Percentiles rank a stretch among this genome's conserved stretches.
phyloP scores from a whole-genome alignment of 2,888 invertebrate genomes.

The Pogonocherus hispidulus region DNA sequence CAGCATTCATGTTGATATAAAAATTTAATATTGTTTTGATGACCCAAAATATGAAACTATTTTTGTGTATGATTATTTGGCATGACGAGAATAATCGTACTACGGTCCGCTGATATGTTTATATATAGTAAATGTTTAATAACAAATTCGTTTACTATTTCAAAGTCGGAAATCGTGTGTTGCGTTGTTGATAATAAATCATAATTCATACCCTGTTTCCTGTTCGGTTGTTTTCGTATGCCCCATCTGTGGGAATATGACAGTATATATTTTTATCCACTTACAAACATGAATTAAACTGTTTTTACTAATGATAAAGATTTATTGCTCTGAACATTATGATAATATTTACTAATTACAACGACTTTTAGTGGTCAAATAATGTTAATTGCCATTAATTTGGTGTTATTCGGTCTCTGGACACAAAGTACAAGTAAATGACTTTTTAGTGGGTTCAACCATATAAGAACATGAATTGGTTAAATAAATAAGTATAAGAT shows the following conservation, averaged over 20 bases:
- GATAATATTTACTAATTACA: neutral
- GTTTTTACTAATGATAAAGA: neutral
- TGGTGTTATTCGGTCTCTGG: too few relatives aligned
- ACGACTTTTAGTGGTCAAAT: too few relatives aligned
- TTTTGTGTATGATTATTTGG: neutral
- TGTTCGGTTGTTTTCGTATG: neutral
- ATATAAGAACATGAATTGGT: too few relatives aligned
- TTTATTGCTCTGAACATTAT: neutral
- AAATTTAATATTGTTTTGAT: neutral
- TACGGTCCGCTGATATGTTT: neutral
- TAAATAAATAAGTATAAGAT: too few relatives aligned
- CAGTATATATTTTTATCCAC: neutral
- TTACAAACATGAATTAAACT: neutral
- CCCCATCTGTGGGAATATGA: neutral
- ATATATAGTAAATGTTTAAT: neutral
- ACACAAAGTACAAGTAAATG: too few relatives aligned
- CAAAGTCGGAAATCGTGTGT: neutral
- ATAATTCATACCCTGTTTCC: neutral
- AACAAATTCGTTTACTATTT: neutral
- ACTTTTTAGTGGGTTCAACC: too few relatives aligned
- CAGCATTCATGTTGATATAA: neutral
- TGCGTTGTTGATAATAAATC: slow-evolving; percentile 1
- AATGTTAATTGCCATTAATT: too few relatives aligned
- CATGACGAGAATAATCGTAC: neutral
- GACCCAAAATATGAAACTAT: neutral